Evolutionary conservation across 2,113 vertebrate genomes (phyloP), one percentile per base, ranked within the genome.

Genomic region (Odontesthes bonariensis): DNA sequence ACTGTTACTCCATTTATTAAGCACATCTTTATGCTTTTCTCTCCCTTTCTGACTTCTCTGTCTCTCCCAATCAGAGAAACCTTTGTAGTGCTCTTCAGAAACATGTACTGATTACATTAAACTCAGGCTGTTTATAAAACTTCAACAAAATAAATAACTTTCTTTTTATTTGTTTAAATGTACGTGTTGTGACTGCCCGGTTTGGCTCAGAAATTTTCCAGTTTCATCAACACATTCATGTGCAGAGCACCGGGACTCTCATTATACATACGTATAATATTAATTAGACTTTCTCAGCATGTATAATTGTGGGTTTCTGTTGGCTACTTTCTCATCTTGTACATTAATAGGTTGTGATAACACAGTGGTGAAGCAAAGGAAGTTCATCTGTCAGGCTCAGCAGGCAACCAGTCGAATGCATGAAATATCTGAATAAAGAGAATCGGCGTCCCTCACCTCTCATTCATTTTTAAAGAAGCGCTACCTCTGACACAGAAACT

Each of bases 1-100:
- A 74, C 60, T 81, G 59, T 72, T 38, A 55, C 62, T 79, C 49
- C 52, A 77, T 73, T 54, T 80, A 63, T 75, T 33, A 47, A 7
- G 51, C 6, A 5, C 16, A 31, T 13, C 27, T n/a, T 5, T 42
- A 11, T n/a, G 14, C 12, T 23, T 22, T 9, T 27, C 27, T 27
- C 27, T 27, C 27, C 27, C 3, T 16, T 2, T 49, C 8, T 31
- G 20, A 6, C 5, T 20, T 10, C 12, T 9, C 14, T 32, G 44
- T 20, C 17, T 49, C 51, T 47, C 16, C 46, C 20, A 49, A 31
- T 5, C 20, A 40, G 8, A 60, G 3, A 73, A 69, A 62, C 55
- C 40, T 52, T 6, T 23, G 19, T 20, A 8, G 27, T 16, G 1
- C 64, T 56, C 2, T 33, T 46, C 10, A 40, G 27, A 54, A 57